Evolutionary conservation across 2,113 vertebrate species (phyloP).

Genomic region (Bos indicus): DNA sequence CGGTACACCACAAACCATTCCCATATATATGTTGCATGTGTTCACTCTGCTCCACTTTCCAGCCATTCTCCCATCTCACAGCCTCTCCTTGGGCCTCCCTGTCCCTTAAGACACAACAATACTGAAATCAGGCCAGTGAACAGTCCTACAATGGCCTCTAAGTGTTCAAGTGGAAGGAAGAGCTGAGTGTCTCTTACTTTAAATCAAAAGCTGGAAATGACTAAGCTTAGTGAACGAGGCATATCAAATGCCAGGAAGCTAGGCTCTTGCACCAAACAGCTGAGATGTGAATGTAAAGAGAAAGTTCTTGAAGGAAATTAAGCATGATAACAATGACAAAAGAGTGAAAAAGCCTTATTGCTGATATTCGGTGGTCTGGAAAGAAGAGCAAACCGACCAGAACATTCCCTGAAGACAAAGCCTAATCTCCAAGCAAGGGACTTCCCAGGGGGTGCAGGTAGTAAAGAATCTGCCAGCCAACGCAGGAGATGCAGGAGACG

Average conservation of each 20-base stretch:
- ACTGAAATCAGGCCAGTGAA: neutral
- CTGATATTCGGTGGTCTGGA: neutral
- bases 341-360: neutral
- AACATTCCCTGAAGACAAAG: neutral
- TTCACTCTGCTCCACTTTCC: neutral
- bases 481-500: rapidly evolving
- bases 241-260: neutral
- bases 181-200: neutral
- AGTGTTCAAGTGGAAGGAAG: neutral
- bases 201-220: neutral
- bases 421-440: neutral
- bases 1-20: rapidly evolving
- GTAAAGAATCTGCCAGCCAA: neutral
- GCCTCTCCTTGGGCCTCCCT: neutral
- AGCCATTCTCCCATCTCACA: neutral
- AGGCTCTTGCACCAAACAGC: neutral
- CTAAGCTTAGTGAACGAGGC: neutral
- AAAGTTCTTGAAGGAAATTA: neutral
- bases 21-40: neutral
- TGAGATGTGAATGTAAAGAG: neutral
- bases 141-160: neutral
- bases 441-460: neutral
- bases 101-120: neutral
- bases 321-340: neutral
- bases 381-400: neutral